Conservation (phyloP, 2,797 vertebrate genomes). For the Zenarchopterus dispar region DNA sequence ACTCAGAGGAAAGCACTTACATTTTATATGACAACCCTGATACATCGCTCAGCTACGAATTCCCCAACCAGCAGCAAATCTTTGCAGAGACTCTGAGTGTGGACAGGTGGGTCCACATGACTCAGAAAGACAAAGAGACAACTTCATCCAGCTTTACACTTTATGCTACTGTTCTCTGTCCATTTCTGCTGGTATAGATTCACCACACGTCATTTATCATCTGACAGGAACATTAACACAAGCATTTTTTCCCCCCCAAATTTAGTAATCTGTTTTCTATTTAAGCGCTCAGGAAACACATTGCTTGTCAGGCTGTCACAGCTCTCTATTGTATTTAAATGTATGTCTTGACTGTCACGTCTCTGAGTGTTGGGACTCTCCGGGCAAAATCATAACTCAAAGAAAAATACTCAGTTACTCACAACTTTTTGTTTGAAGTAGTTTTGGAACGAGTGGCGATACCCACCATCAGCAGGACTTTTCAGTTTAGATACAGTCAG, state of each 20-base stretch:
- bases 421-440: constrained; percentile 49
- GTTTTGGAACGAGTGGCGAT: constrained; percentile 13
- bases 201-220: constrained; percentile 32
- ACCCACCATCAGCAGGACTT: constrained; percentile 32
- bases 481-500: constrained; percentile 48
- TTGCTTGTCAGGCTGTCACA: constrained; percentile 8
- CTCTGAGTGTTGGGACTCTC: constrained; percentile 51
- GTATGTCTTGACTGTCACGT: neutral
- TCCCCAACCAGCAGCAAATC: constrained; percentile 72
- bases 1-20: constrained; percentile 75
- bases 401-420: constrained; percentile 17
- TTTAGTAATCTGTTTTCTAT: constrained; percentile 18
- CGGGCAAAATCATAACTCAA: constrained; percentile 62
- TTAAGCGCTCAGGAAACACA: constrained; percentile 34
- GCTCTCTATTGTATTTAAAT: neutral
- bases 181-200: constrained; percentile 31
- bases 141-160: constrained; percentile 41
- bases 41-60: constrained; percentile 64
- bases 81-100: constrained; percentile 54
- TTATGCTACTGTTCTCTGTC: constrained; percentile 43
- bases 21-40: constrained; percentile 77
- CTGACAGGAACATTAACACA: constrained; percentile 44
- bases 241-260: neutral
- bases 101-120: constrained; percentile 66
- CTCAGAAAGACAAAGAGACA: constrained; percentile 54